Evolutionary conservation across 2,113 vertebrate genomes (phyloP), one percentile per base, ranked within the genome.

Genomic region (Morone saxatilis): DNA sequence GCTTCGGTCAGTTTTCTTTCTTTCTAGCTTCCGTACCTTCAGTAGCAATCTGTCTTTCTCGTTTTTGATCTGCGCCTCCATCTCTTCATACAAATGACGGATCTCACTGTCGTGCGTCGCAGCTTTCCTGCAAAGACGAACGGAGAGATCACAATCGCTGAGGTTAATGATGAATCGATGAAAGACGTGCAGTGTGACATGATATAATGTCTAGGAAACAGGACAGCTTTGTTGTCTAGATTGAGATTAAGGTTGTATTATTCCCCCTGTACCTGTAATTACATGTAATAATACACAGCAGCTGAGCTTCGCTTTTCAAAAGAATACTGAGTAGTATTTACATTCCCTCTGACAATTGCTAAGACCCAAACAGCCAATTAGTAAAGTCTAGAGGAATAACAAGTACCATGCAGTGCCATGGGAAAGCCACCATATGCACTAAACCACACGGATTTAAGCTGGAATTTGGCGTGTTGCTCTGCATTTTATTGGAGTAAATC

Each of bases 1-100:
- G 16, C 22, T 5, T 17, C 7, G 2, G 11, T 7, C 2, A 19
- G 10, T 22, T 72, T 16, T 47, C 9, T 19, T 13, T 17, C 38
- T 31, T 11, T 20, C 4, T 8, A 67, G 68, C 10, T 53, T 9
- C 8, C n/a, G 54, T 85, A 97, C 97, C 93, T 97, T 97, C 6
- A 97, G 86, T 1, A 96, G 85, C 74, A 97, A 94, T 70, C 93
- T 85, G 10, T 98, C 97, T 80, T 97, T 97, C 91, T 99, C 97
- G 0, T 92, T 96, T 83, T 96, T 97, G 72, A 99, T 97, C 84
- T 98, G 97, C 36, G 97, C 97, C 66, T 99, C 98, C 97, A 98
- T 98, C 94, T 99, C 98, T 80, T 98, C 97, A 3, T 98, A 98
- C n/a, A 99, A 94, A 60, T 96, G 90, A 5, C 96, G 95, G 69